Base-by-base conservation (phyloP, 2,888 invertebrate species). In the Trissoscelio sp. region DNA sequence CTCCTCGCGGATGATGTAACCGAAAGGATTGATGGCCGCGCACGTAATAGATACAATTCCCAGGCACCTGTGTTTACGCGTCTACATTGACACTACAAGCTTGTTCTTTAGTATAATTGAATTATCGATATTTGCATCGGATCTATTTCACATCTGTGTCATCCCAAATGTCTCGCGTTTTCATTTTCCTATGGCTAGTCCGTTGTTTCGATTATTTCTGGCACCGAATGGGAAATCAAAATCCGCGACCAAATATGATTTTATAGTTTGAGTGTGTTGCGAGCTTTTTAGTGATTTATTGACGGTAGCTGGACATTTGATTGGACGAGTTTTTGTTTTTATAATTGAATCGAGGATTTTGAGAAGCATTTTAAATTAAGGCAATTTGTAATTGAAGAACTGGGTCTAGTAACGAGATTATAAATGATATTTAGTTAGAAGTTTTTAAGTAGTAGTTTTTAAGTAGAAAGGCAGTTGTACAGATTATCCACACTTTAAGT, bases 1-100 rank as follows among this genome's bases (percentile, higher is more conserved):
- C 55, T 62, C 55, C 72, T 72, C 82, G 78, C 83, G 78, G 62
- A 78, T 64, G 78, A 78, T 83, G 83, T 83, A 75, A 28, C 78
- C 78, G 80, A 83, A 83, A 83, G 83, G 83, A 83, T 83, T 83
- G 83, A 80, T 80, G 78, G 67, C 62, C 58, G 37, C 58, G 69
- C n/a, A 58, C 58, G 60, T 64, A 80, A 73, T 60, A 24, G 74
- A 62, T 83, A 79, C 75, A 81, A 78, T 75, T 83, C 82, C 72
- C 79, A 58, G 62, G 78, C 77, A 83, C 18, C 67, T 42, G 64
- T 78, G 55, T 81, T 81, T 66, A 58, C 70, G 44, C 20, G 31
- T 51, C 57, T 37, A 70, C 64, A 75, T 79, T 67, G 57, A 53
- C 79, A 79, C 53, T 80, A 70, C 80, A 70, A 22, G 74, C 69